These are phyloP conservation scores for Ophioninae sp. DNA, from an alignment of 2,888 invertebrate genomes.

Conservation along the genomic window DNA sequence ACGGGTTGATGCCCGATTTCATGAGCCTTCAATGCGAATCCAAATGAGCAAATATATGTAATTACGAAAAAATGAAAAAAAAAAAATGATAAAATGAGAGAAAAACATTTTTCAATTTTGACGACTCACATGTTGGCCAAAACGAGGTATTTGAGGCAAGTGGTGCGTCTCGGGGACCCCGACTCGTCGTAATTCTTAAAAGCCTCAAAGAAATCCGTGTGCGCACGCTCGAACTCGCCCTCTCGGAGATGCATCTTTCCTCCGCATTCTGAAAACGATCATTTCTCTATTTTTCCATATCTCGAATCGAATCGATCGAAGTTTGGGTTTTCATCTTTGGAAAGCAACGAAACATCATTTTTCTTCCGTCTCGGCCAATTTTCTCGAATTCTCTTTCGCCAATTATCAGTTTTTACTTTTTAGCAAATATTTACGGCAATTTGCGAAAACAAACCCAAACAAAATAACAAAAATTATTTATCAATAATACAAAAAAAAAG, in stretches of 20 bases:
- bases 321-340: too few species aligned
- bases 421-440: too few species aligned
- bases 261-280: slow-evolving; percentile 90
- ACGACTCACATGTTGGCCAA: slow-evolving; percentile 96
- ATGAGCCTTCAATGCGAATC: slow-evolving; percentile 87
- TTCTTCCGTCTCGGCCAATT: too few species aligned
- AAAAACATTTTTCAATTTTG: slow-evolving; percentile 2
- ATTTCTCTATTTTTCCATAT: background rate
- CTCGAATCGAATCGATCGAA: too few species aligned
- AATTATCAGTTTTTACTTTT: too few species aligned
- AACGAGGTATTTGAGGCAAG: slow-evolving; percentile 98
- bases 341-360: too few species aligned
- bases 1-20: slow-evolving; percentile 99
- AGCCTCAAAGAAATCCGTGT: slow-evolving; percentile 99
- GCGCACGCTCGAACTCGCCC: slow-evolving; percentile 99
- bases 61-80: background rate
- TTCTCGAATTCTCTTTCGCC: too few species aligned
- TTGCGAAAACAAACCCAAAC: too few species aligned
- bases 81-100: background rate
- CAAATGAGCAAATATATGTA: background rate
- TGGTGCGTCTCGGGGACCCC: slow-evolving; percentile 97
- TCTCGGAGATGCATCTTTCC: slow-evolving; percentile 99
- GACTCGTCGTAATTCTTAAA: slow-evolving; percentile 99
- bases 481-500: too few species aligned
- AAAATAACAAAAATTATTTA: too few species aligned